phyloP scores from a whole-genome alignment of 2,113 vertebrate species.

The Scomber scombrus region DNA sequence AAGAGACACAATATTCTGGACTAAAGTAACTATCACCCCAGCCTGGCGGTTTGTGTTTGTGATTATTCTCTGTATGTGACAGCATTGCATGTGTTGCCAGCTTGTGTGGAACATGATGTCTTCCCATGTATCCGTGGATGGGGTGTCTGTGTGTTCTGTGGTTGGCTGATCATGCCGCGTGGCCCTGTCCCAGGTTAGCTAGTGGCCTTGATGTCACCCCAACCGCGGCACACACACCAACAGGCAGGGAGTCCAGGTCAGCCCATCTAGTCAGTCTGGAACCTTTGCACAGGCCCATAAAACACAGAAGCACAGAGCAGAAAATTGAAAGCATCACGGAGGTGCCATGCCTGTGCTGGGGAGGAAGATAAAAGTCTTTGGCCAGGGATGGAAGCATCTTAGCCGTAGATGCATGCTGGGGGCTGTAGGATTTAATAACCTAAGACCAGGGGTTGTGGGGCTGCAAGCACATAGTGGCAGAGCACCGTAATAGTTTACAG shows the following conservation, averaged over 20 bases:
- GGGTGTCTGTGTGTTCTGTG: conserved; percentile 44
- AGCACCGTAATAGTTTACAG: conserved; percentile 78
- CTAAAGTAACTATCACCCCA: conserved; percentile 56
- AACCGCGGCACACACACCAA: conserved; percentile 61
- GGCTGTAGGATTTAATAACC: conserved; percentile 84
- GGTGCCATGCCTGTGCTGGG: conserved; percentile 83
- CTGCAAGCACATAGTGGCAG: conserved; percentile 67
- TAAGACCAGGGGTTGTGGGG: conserved; percentile 77
- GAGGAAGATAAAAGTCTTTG: conserved; percentile 84
- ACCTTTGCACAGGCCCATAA: conserved; percentile 84
- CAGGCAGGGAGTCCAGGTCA: conserved; percentile 75
- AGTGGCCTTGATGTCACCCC: conserved; percentile 78
- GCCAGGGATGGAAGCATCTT: conserved; percentile 79
- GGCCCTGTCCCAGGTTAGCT: conserved; percentile 66
- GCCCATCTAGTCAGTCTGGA: conserved; percentile 79
- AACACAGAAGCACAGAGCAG: conserved; percentile 86
- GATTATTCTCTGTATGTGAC: conserved; percentile 55
- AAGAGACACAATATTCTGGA: conserved; percentile 56
- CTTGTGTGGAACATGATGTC: conserved; percentile 58
- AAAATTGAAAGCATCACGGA: conserved; percentile 88
- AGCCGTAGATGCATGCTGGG: conserved; percentile 80
- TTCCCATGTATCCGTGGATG: conserved; percentile 44
- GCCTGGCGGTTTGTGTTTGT: conserved; percentile 31
- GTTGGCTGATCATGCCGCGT: conserved; percentile 54
- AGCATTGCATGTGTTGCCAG: conserved; percentile 44